These are phyloP conservation scores for Aptenodytes patagonicus DNA, from an alignment of 2,113 vertebrate genomes.

Conservation along the genomic window DNA sequence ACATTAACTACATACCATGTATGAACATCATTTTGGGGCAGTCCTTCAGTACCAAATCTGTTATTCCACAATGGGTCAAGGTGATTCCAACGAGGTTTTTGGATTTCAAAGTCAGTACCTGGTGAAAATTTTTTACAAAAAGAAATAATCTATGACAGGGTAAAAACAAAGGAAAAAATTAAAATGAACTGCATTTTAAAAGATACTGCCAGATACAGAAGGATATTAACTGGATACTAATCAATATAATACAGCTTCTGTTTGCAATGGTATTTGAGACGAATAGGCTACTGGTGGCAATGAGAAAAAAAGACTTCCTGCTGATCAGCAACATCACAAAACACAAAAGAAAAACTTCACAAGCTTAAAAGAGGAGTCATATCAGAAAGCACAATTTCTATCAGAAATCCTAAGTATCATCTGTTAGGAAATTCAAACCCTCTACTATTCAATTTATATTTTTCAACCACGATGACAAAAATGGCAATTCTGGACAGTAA, in stretches of 20 bases:
- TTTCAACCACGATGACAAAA: not conserved
- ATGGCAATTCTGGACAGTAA: not conserved
- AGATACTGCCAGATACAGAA: not conserved
- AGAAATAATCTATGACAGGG: not conserved
- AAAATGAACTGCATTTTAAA: not conserved
- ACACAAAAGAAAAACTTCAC: not conserved
- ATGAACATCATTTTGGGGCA: slow-evolving; percentile 99
- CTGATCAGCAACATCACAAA: not conserved
- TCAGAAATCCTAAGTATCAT: not conserved
- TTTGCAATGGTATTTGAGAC: not conserved
- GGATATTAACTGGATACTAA: not conserved
- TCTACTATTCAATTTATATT: not conserved
- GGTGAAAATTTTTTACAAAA: not conserved
- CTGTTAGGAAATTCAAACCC: not conserved
- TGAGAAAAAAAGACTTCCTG: not conserved
- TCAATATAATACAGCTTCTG: not conserved
- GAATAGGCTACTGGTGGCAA: not conserved
- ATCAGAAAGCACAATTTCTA: not conserved
- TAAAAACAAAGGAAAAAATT: not conserved
- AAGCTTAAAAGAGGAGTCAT: not conserved
- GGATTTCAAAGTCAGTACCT: slow-evolving; percentile 93
- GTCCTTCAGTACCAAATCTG: slow-evolving; percentile 92
- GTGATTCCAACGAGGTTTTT: slow-evolving; percentile 98
- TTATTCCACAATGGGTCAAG: slow-evolving; percentile 96
- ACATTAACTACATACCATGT: slow-evolving; percentile 81